Evolutionary conservation across 37 sponge, comb jelly and placozoan species (phyloP).

Genomic region (Beroe ovata): DNA sequence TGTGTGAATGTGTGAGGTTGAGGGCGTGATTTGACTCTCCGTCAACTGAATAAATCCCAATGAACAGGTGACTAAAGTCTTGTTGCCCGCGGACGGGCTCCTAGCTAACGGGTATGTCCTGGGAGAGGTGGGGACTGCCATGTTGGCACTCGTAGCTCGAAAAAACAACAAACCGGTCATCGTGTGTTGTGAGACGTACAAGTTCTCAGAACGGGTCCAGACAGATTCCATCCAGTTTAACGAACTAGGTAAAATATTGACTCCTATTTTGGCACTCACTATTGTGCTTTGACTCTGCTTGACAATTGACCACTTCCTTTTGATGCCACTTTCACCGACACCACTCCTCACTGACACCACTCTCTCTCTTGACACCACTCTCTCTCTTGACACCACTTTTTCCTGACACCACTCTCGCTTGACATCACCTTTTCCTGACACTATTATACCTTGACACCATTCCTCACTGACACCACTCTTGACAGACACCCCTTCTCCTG

Average conservation of each 20-base stretch:
- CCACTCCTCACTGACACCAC: too few species aligned
- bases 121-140: slow-evolving; percentile 89
- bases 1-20: too few species aligned
- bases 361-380: too few species aligned
- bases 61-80: slow-evolving; percentile 74
- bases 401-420: too few species aligned
- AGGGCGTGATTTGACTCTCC: too few species aligned
- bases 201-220: slow-evolving; percentile 94
- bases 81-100: slow-evolving; percentile 88
- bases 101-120: slow-evolving; percentile 96
- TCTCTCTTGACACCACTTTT: too few species aligned
- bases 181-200: slow-evolving; percentile 99
- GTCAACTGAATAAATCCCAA: too few species aligned
- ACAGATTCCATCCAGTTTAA: slow-evolving; percentile 94
- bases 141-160: slow-evolving; percentile 88
- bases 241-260: slow-evolving; percentile 94
- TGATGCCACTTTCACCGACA: neutral
- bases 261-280: neutral
- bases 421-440: too few species aligned
- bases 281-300: too few species aligned
- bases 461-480: neutral
- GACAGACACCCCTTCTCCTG: neutral
- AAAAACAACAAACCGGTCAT: slow-evolving; percentile 95
- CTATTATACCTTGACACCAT: too few species aligned
- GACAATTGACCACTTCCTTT: neutral